Conservation (phyloP, 1,140 invertebrate species). For the Mizuhopecten yessoensis region DNA sequence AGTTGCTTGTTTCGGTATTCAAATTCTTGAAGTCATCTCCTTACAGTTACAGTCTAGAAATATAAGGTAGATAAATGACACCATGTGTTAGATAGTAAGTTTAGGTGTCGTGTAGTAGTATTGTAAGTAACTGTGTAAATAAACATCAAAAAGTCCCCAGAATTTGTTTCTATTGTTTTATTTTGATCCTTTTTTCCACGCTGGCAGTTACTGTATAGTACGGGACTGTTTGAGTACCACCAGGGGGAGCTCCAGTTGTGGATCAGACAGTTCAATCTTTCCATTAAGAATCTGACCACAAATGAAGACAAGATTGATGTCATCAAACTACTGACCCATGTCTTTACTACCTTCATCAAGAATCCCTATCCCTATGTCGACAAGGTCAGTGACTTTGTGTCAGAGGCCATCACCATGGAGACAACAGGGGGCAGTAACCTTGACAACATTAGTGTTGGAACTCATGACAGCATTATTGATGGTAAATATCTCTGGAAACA, state of each 20-base stretch:
- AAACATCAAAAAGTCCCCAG: too few relatives aligned
- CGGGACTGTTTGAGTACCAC: constrained; percentile 63
- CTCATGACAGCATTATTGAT: constrained; percentile 59
- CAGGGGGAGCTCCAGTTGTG: constrained; percentile 64
- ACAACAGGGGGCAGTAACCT: constrained; percentile 12
- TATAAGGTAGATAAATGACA: too few relatives aligned
- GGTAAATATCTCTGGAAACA: constrained; percentile 46
- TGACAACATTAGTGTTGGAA: constrained; percentile 54
- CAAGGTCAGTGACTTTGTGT: constrained; percentile 59
- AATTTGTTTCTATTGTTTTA: constrained; percentile 12
- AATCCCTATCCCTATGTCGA: constrained; percentile 69
- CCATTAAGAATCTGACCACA: neutral
- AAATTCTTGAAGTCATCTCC: too few relatives aligned
- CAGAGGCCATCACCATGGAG: constrained; percentile 51
- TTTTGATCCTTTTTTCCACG: neutral
- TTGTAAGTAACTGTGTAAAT: too few relatives aligned
- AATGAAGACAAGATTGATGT: constrained; percentile 36
- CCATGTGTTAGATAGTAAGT: too few relatives aligned
- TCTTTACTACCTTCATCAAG: constrained; percentile 61
- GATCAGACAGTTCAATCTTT: constrained; percentile 57
- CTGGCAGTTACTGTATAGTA: constrained; percentile 62
- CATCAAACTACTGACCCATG: constrained; percentile 59
- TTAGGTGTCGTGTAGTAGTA: too few relatives aligned
- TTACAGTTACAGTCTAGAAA: too few relatives aligned
- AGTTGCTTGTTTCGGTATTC: too few relatives aligned